Evolutionary conservation across 92 coral and sea anemone species (phyloP), one percentile per base, ranked within the genome.

Genomic region (Heteractis magnifica): DNA sequence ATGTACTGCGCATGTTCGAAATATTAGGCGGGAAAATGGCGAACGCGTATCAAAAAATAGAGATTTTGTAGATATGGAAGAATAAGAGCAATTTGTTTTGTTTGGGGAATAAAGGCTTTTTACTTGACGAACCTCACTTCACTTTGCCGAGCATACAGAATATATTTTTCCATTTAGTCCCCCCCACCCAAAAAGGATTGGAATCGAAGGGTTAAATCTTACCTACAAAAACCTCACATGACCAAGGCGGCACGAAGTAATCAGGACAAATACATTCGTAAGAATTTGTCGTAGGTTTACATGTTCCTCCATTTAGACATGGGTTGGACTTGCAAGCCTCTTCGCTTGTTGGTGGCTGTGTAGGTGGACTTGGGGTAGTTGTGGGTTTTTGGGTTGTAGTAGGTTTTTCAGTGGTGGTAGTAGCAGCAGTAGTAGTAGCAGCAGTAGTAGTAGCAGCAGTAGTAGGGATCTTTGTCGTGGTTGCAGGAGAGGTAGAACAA

Each of bases 291-390:
- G 16, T 19, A 15, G 18, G 15, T 6, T 6, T 9, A 52, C 90
- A 87, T 0, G 51, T 44, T 23, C 82, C 86, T 1, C 81, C 86
- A 87, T 87, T 65, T 0, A 13, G 75, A 48, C 90, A 87, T 44
- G 90, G 86, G 49, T 16, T 23, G 9, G 86, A 49, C 6, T 49
- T 50, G 68, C 90, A 87, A 8, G 60, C 4, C 44, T 59, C 75
- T 9, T 6, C 15, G 49, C 51, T 49, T 48, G 21, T 65, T 62
- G 70, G 4, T 8, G 34, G 70, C 18, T 5, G 44, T 14, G 74
- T 1, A 19, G 26, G 18, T 58, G 52, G 5, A 19, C 72, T 23
- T 0, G 72, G 6, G 44, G 74, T 20, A 18, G 72, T n/a, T 3
- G 82, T 34, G 3, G 44, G 44, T 34, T 34, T 34, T 34, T 68